A percentile compares a stretch with the other conserved stretches of the same genome.
Conservation (phyloP, 2,797 vertebrate species). For the Chelonia mydas region DNA sequence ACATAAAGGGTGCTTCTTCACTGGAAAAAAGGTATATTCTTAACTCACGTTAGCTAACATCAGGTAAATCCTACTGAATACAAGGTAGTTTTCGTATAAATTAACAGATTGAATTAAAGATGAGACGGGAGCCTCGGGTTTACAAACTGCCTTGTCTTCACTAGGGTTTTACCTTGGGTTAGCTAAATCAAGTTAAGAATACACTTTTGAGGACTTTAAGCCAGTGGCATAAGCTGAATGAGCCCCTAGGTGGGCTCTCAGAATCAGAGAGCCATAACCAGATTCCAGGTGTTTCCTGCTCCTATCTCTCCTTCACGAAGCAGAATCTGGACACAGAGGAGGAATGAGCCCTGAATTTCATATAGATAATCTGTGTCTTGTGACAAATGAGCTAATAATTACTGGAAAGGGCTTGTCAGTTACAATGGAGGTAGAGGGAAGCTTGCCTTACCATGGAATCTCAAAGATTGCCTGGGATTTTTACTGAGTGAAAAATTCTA, state of each 20-base stretch:
- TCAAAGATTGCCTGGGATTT: background rate
- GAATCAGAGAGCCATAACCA: no score
- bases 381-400: background rate
- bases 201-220: background rate
- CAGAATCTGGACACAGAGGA: no score
- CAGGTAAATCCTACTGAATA: background rate
- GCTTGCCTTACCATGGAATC: background rate
- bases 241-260: no score
- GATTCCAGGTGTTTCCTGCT: no score
- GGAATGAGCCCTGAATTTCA: no score
- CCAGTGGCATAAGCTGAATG: background rate
- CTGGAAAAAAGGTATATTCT: background rate
- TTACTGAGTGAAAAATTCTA: background rate
- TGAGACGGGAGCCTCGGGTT: background rate
- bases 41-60: background rate
- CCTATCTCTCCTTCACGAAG: no score
- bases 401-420: no score
- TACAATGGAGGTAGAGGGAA: no score
- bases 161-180: background rate
- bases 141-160: background rate
- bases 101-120: background rate
- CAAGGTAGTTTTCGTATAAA: background rate
- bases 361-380: background rate
- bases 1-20: background rate
- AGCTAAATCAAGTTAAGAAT: background rate